phyloP scores from a whole-genome alignment of 2,888 invertebrate species.

The Caenorhabditis wallacei region DNA sequence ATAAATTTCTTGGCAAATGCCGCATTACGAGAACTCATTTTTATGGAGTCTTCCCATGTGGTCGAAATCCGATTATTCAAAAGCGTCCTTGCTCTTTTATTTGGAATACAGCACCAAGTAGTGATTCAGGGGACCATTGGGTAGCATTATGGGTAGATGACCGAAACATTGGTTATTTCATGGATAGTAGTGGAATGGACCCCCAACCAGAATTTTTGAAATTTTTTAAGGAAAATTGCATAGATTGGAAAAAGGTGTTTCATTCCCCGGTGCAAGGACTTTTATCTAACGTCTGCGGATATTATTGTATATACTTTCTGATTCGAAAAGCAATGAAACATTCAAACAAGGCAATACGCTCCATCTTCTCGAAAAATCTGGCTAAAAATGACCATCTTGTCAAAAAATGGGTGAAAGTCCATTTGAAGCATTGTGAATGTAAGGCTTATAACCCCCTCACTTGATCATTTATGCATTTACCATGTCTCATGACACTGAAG shows the following conservation, averaged over 20 bases:
- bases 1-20: neutral
- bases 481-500: neutral
- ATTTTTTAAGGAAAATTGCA: slow-evolving; percentile 21
- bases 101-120: slow-evolving; percentile 19
- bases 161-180: slow-evolving; percentile 13
- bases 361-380: neutral
- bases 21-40: neutral
- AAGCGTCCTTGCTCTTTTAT: slow-evolving; percentile 22
- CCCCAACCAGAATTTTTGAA: slow-evolving; percentile 14
- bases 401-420: slow-evolving; percentile 1
- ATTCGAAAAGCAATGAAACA: slow-evolving; percentile 6
- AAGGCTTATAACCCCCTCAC: slow-evolving; percentile 12
- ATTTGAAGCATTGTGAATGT: neutral
- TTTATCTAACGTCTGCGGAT: slow-evolving; percentile 4
- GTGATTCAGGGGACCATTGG: slow-evolving; percentile 18
- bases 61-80: neutral
- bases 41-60: slow-evolving; percentile 12
- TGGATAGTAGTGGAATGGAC: neutral
- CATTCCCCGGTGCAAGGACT: slow-evolving; percentile 5
- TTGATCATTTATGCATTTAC: neutral
- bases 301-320: slow-evolving; percentile 9
- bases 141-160: slow-evolving; percentile 24
- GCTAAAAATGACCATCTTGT: slow-evolving; percentile 7
- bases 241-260: slow-evolving; percentile 13
- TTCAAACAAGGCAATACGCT: neutral